Conservation (phyloP, 2,888 invertebrate genomes). For the Salticus scenicus region DNA sequence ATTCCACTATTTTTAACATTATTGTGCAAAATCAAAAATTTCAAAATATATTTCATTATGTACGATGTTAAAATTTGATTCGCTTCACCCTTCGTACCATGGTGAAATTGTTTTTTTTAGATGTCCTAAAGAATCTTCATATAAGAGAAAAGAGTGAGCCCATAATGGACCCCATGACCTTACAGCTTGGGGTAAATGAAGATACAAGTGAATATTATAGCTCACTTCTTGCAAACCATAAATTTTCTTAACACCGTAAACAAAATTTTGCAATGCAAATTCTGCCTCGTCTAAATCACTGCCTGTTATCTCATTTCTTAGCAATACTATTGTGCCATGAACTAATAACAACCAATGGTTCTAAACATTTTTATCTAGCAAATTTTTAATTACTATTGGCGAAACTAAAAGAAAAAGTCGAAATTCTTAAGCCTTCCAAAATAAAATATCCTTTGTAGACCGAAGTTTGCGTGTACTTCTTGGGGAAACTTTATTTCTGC, state of each 20-base stretch:
- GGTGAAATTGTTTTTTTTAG: neutral
- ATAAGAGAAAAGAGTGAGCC: constrained; percentile 5
- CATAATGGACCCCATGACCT: constrained; percentile 26
- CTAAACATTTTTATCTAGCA: neutral
- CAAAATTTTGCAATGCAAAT: neutral
- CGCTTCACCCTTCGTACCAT: neutral
- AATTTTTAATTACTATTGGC: neutral
- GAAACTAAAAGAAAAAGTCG: neutral
- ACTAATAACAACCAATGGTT: neutral
- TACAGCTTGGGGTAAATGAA: constrained; percentile 23
- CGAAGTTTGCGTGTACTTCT: neutral
- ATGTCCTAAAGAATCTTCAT: constrained; percentile 21
- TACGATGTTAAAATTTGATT: neutral
- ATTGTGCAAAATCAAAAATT: neutral
- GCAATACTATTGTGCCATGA: neutral
- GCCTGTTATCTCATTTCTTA: neutral
- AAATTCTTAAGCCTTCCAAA: neutral
- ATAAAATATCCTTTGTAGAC: neutral
- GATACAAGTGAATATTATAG: constrained; percentile 12
- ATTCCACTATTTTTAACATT: neutral
- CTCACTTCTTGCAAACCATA: constrained; percentile 5
- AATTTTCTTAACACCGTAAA: neutral
- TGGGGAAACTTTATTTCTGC: neutral
- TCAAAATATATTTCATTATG: neutral
- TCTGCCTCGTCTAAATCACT: neutral